Conservation (phyloP, 2,888 invertebrate genomes). For the Metellina segmentata region DNA sequence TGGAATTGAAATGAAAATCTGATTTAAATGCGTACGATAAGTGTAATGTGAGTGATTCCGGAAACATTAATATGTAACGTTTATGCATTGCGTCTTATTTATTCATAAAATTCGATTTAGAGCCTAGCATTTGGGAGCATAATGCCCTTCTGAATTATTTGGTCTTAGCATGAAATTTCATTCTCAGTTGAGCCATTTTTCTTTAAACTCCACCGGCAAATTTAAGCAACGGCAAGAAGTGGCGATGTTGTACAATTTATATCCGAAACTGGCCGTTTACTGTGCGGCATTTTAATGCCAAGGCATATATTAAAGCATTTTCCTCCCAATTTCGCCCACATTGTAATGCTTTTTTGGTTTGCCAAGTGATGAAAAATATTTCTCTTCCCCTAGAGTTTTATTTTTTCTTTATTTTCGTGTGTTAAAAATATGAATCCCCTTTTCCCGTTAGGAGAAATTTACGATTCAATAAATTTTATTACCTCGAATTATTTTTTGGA, state of each 20-base stretch:
- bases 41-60: no score
- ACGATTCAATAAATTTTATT: constrained; percentile 60
- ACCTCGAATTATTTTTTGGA: constrained; percentile 42
- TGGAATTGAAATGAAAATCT: no score
- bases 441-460: constrained; percentile 35
- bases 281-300: neutral
- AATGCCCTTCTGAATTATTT: neutral
- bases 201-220: neutral
- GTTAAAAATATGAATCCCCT: constrained; percentile 9
- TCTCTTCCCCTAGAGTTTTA: neutral
- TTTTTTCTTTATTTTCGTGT: constrained; percentile 43
- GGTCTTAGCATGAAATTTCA: neutral
- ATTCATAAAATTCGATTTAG: neutral
- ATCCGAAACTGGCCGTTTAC: neutral
- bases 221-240: neutral
- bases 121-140: neutral
- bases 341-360: neutral
- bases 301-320: constrained; percentile 18
- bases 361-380: constrained; percentile 9
- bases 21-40: no score
- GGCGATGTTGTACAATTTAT: neutral
- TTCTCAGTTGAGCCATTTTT: neutral
- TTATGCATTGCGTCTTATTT: neutral
- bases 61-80: no score
- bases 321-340: constrained; percentile 5